phyloP scores from a whole-genome alignment of 2,113 vertebrate genomes.

The Cynopterus brachyotis region DNA sequence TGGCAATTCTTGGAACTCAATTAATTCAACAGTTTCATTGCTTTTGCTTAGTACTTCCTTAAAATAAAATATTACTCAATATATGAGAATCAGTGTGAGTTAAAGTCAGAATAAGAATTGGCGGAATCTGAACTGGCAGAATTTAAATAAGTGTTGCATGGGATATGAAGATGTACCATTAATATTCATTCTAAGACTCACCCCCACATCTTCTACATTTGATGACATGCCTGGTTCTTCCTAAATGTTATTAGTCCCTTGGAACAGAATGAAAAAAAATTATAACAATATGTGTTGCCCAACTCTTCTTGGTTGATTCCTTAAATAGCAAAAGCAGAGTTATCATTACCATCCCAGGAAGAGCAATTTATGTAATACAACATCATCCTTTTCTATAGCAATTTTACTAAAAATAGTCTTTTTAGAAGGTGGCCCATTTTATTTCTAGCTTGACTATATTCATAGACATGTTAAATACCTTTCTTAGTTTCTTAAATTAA shows the following conservation, averaged over 20 bases:
- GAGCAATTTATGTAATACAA: constrained; percentile 9
- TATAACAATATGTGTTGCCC: constrained; percentile 56
- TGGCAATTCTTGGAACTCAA: constrained; percentile 43
- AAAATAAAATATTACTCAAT: neutral
- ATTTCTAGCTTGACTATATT: neutral
- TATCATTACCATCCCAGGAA: constrained; percentile 44
- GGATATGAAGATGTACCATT: neutral
- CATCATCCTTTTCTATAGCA: constrained; percentile 27
- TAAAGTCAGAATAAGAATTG: constrained; percentile 24
- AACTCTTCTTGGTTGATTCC: constrained; percentile 27
- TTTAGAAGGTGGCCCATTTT: neutral
- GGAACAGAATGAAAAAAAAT: constrained; percentile 56
- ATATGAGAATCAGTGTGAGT: neutral
- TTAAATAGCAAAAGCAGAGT: constrained; percentile 42
- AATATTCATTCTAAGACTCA: neutral
- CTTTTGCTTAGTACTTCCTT: constrained; percentile 55
- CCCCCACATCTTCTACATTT: constrained; percentile 28
- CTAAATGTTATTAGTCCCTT: constrained; percentile 56
- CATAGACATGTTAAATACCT: constrained; percentile 1
- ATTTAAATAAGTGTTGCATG: constrained; percentile 10
- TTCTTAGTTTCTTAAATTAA: constrained; percentile 8
- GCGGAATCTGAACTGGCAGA: neutral
- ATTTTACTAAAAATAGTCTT: constrained; percentile 26
- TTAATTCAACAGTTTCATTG: constrained; percentile 25
- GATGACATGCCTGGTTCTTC: constrained; percentile 40